These are phyloP conservation scores for Synergus laeviventris DNA, from an alignment of 2,888 invertebrate genomes.

Conservation along the genomic window DNA sequence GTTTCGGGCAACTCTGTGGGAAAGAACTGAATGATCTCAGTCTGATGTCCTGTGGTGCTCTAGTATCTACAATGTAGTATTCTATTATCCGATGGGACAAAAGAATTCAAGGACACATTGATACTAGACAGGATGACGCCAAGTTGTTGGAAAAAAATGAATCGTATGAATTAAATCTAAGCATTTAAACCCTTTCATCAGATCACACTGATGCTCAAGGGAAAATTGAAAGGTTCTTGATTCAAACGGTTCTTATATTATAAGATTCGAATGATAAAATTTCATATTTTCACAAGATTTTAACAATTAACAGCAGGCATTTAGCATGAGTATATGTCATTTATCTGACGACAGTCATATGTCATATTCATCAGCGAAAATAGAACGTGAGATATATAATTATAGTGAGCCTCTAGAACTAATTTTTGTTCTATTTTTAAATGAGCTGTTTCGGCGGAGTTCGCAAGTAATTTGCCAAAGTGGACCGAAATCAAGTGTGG, in stretches of 20 bases:
- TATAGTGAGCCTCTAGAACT: constrained; percentile 25
- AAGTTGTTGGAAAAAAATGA: not conserved
- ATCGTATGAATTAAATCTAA: constrained; percentile 8
- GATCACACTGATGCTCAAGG: too few species aligned
- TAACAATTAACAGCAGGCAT: too few species aligned
- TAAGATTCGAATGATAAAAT: too few species aligned
- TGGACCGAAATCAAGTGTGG: constrained; percentile 63
- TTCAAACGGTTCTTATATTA: too few species aligned
- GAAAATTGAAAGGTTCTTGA: too few species aligned
- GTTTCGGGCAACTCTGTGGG: constrained; percentile 72
- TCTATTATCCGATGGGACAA: constrained; percentile 58
- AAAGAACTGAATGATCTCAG: constrained; percentile 64
- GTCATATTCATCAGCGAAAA: not conserved
- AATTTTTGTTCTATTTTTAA: constrained; percentile 43
- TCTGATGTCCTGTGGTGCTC: constrained; percentile 64
- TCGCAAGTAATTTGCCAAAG: constrained; percentile 55
- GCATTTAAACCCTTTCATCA: too few species aligned
- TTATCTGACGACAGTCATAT: too few species aligned
- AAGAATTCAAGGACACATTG: constrained; percentile 10
- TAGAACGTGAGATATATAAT: constrained; percentile 41
- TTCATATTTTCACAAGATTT: too few species aligned
- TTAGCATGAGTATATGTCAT: too few species aligned
- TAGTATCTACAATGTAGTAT: constrained; percentile 53
- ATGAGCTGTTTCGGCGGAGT: constrained; percentile 31
- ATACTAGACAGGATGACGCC: constrained; percentile 3